phyloP scores from a whole-genome alignment of 2,888 invertebrate species.

The Phengaris arion region DNA sequence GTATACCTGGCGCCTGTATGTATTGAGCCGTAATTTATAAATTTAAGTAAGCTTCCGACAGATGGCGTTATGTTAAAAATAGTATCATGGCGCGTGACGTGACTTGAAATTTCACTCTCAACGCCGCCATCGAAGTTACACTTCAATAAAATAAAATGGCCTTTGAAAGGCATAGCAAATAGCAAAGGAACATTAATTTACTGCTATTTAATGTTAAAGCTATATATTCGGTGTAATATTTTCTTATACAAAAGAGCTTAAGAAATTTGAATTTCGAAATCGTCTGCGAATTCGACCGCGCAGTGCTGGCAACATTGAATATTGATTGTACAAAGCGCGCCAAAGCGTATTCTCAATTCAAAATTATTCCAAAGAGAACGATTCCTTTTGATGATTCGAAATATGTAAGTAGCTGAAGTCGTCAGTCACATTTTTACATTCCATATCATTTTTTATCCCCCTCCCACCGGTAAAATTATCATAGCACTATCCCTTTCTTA shows the following conservation, averaged over 20 bases:
- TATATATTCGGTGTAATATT: background rate
- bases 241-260: constrained; percentile 12
- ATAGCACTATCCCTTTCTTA: constrained; percentile 50
- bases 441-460: constrained; percentile 40
- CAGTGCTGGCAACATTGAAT: constrained; percentile 74
- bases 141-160: too few relatives aligned
- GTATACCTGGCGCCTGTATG: too few relatives aligned
- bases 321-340: constrained; percentile 79
- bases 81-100: too few relatives aligned
- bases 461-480: constrained; percentile 36
- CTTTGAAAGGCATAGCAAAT: too few relatives aligned
- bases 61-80: too few relatives aligned
- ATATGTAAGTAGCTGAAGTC: constrained; percentile 78
- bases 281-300: constrained; percentile 58
- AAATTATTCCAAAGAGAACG: constrained; percentile 72
- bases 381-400: constrained; percentile 76
- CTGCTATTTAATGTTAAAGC: too few relatives aligned
- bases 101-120: too few relatives aligned
- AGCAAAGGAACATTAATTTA: too few relatives aligned
- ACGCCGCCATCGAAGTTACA: too few relatives aligned
- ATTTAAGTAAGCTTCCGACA: too few relatives aligned
- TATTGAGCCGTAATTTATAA: too few relatives aligned
- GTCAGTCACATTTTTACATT: constrained; percentile 70
- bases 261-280: constrained; percentile 38
- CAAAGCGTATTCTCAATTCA: constrained; percentile 79